Conservation (phyloP, 2,113 vertebrate genomes). For the Empidonax alnorum region DNA sequence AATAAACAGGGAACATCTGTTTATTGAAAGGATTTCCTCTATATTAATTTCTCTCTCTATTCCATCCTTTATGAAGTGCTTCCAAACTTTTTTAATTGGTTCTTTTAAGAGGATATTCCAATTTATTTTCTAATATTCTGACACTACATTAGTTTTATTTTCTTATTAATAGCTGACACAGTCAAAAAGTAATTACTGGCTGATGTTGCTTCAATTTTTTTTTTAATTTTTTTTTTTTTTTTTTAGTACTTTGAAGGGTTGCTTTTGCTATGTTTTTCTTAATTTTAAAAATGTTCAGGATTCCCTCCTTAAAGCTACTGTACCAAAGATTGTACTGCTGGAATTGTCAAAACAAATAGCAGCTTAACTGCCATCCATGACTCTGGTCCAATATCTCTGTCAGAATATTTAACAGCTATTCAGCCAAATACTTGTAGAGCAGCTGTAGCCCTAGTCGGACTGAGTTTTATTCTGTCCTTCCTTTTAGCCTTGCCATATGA, state of each 20-base stretch:
- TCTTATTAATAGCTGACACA: neutral
- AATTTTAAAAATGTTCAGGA: neutral
- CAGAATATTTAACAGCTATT: conserved; percentile 84
- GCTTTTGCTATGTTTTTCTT: neutral
- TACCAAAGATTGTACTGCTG: conserved; percentile 20
- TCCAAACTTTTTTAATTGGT: neutral
- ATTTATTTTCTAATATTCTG: neutral
- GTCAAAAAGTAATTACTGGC: neutral
- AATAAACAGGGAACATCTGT: conserved; percentile 58
- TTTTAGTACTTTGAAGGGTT: neutral
- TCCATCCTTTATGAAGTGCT: neutral
- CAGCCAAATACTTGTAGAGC: conserved; percentile 82
- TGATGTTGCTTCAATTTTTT: neutral
- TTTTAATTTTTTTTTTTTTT: neutral
- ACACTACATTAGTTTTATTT: neutral
- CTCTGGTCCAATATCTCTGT: conserved; percentile 51
- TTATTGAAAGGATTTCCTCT: conserved; percentile 61
- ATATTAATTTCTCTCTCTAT: conserved; percentile 22
- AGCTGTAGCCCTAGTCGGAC: conserved; percentile 84
- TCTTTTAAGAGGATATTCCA: neutral
- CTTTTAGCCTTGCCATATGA: conserved; percentile 83
- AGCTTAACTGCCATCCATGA: conserved; percentile 32
- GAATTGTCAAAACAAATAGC: conserved; percentile 72
- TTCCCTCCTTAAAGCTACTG: neutral
- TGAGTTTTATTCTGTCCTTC: conserved; percentile 83